Evolutionary conservation across 2,797 vertebrate species (phyloP), one percentile per base, ranked within the genome.

Genomic region (Coccyzus lansbergi): DNA sequence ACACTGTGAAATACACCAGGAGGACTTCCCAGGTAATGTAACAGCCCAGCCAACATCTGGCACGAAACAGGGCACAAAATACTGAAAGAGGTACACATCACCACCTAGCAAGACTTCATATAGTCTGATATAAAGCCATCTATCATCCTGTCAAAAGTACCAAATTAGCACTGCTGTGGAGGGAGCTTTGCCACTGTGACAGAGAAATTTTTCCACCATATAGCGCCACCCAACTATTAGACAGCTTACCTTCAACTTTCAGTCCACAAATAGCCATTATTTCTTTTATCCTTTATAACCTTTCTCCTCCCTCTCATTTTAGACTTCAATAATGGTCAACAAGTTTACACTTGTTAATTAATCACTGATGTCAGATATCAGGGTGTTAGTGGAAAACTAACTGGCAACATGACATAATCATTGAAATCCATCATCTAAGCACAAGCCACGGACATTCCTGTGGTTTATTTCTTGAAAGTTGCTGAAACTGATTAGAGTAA

Each of bases 11-110:
- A 44, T 19, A 58, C 76, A 85, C 53, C 84, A 56, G 75, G 75
- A 87, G 46, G 36, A 38, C 42, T 91, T 62, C 38, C 48, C 15
- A 36, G 64, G 49, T 92, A 95, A 88, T 58, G 69, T 94, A 89
- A 60, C 26, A 14, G 65, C 7, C 26, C 7, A 5, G 58, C 49
- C 87, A 86, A 71, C 0, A 2, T 58, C 82, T 92, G 85, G 52
- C 79, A 51, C 13, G 53, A 68, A 88, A 53, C 40, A 60, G 65
- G 83, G 34, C n/a, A 59, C 44, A 84, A 80, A 55, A 19, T 72
- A 72, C 36, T 40, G 24, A n/a, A 71, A 90, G 69, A 86, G 38
- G n/a, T 28, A 25, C 81, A 62, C 33, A 15, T 74, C 26, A 36
- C 13, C 44, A 40, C 70, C 75, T 94, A 68, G 79, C 64, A 91